A percentile compares a stretch with the other conserved stretches of the same genome.
These are phyloP conservation scores for Drosophila kanekoi DNA, from an alignment of 2,888 invertebrate species.

Conservation along the genomic window DNA sequence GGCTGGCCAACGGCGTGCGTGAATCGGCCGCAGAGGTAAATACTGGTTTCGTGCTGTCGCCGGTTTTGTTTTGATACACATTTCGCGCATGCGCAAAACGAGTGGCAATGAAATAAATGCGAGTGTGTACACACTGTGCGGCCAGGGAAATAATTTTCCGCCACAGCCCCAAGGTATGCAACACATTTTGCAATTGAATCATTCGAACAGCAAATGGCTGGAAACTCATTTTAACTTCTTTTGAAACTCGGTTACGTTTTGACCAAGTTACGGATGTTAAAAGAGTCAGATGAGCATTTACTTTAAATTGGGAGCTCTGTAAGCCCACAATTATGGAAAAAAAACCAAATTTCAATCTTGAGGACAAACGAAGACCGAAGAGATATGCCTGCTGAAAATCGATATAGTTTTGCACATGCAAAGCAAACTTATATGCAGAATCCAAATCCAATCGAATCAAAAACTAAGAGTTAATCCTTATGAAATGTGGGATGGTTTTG, in stretches of 20 bases:
- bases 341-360: not conserved
- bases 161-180: slow-evolving; percentile 22
- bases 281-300: no score
- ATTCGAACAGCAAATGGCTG: no score
- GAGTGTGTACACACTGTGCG: slow-evolving; percentile 55
- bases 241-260: no score
- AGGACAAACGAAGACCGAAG: not conserved
- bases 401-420: no score
- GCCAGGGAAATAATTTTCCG: not conserved
- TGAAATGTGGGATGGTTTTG: not conserved
- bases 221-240: no score
- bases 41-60: slow-evolving; percentile 73
- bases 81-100: slow-evolving; percentile 71
- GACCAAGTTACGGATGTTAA: no score
- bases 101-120: slow-evolving; percentile 57
- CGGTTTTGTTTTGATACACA: slow-evolving; percentile 77
- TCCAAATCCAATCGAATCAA: no score
- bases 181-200: not conserved
- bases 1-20: slow-evolving; percentile 52
- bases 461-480: no score
- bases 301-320: no score
- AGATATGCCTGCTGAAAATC: no score
- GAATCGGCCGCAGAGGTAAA: slow-evolving; percentile 53
- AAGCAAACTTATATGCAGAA: no score
- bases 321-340: no score